A percentile compares a stretch with the other conserved stretches of the same genome.
Evolutionary conservation across 2,797 vertebrate genomes (phyloP).

Genomic region (Columba guinea): DNA sequence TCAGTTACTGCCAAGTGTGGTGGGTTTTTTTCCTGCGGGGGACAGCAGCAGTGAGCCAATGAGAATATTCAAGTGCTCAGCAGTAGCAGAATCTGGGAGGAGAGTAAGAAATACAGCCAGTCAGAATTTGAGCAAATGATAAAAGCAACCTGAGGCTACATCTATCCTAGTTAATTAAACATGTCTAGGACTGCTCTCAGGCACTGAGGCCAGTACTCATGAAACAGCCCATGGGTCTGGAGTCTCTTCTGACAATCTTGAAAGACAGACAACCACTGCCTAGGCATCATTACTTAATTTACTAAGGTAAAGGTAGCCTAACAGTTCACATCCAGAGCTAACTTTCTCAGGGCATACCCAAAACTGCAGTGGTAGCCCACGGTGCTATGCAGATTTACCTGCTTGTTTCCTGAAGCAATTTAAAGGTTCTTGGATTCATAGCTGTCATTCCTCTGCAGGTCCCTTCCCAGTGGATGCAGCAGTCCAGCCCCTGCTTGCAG

Average conservation of each 20-base stretch:
- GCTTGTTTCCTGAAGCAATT: not conserved
- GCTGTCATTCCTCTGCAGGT: not conserved
- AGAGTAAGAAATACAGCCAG: not conserved
- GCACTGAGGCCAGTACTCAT: not conserved
- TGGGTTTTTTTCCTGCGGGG: not conserved
- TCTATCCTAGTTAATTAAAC: constrained; percentile 1
- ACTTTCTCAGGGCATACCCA: not conserved
- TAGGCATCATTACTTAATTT: not conserved
- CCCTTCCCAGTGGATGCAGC: not conserved
- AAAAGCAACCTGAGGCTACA: not conserved
- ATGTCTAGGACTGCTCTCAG: not conserved
- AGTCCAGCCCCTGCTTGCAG: not conserved
- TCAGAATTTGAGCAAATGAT: not conserved
- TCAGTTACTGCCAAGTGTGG: not conserved
- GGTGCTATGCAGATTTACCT: not conserved
- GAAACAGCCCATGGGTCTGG: not conserved
- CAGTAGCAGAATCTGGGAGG: not conserved
- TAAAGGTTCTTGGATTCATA: not conserved
- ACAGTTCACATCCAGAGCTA: not conserved
- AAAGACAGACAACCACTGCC: not conserved
- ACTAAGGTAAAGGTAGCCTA: not conserved
- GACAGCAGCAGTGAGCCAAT: not conserved
- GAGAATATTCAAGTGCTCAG: not conserved
- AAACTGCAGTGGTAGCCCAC: not conserved
- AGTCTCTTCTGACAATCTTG: not conserved